Base-by-base conservation (phyloP, 2,113 vertebrate genomes). In the Bolborhynchus lineola region DNA sequence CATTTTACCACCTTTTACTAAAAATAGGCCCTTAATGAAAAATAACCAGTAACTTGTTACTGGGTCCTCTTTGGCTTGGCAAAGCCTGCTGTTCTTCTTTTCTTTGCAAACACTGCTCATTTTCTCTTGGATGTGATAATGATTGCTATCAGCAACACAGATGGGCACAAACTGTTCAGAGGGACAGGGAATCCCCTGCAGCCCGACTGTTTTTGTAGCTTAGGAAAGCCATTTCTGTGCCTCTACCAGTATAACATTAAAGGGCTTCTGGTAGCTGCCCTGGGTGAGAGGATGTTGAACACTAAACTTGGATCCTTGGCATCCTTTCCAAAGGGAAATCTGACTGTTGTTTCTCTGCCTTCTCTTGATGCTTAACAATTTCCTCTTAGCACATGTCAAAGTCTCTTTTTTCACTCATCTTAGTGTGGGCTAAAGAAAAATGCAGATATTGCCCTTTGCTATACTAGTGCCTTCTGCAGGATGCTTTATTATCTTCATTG, bases 61-160 rank as follows among this genome's bases (percentile, higher is more conserved):
- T 89, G 63, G 74, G 46, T 35, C 23, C 60, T 77, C 72, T 85
- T 82, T 55, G 76, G 65, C 69, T 92, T 90, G 79, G 82, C 93
- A 91, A 90, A 82, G 25, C 31, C 39, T 68, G 31, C 39, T 88
- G 53, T 52, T 83, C 63, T 79, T 90, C 71, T 94, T 91, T 90
- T 86, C 79, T 65, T 81, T 90, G n/a, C 20, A 52, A 92, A 86
- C 2, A 1, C 60, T 92, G 76, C 55, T 96, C 12, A 37, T 96
- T 93, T 96, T 97, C 50, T 86, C 55, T 93, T 93, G 85, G 93
- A 91, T 4, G 23, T 90, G 75, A 74, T 82, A 82, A 82, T 77
- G 63, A 72, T 90, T 93, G 65, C 69, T 90, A 60, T 86, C 53
- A 49, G 59, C 53, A 83, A 83, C 68, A 74, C 92, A 92, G 94